These are phyloP conservation scores for Thripadectes ignobilis DNA, from an alignment of 2,797 vertebrate genomes.

Conservation along the genomic window DNA sequence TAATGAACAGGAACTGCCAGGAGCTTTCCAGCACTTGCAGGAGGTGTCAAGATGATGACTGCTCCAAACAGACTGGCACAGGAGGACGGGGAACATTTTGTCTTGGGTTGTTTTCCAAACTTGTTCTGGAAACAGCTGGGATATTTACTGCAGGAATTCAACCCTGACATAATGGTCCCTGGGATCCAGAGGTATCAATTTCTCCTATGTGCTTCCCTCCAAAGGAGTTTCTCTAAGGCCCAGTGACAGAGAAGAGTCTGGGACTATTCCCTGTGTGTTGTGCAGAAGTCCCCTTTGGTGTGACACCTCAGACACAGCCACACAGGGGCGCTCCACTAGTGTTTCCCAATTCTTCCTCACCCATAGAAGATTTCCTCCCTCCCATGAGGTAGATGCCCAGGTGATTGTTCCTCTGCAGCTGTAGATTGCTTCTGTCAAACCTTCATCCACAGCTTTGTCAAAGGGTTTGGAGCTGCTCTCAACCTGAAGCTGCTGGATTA, in stretches of 20 bases:
- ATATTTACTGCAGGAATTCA: not conserved
- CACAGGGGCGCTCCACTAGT: not conserved
- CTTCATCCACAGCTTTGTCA: fast-evolving
- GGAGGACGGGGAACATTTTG: not conserved
- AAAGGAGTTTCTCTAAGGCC: not conserved
- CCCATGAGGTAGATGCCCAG: fast-evolving
- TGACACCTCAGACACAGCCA: not conserved
- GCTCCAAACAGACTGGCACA: not conserved
- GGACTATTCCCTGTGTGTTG: not conserved
- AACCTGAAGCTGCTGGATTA: not conserved
- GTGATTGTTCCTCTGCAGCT: not conserved
- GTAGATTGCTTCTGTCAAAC: not conserved
- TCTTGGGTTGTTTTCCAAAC: not conserved
- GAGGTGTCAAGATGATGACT: not conserved
- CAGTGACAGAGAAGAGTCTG: not conserved
- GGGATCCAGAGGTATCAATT: not conserved
- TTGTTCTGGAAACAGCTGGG: not conserved
- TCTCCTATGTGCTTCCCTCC: not conserved
- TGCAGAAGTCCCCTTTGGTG: not conserved
- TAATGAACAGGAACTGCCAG: not conserved
- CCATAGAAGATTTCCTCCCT: not conserved
- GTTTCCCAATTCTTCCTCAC: not conserved
- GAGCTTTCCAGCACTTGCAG: not conserved
- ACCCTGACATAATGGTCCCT: not conserved
- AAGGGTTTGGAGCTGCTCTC: not conserved